Evolutionary conservation across 2,797 vertebrate genomes (phyloP), one percentile per base, ranked within the genome.

Genomic region (Anguilla anguilla): DNA sequence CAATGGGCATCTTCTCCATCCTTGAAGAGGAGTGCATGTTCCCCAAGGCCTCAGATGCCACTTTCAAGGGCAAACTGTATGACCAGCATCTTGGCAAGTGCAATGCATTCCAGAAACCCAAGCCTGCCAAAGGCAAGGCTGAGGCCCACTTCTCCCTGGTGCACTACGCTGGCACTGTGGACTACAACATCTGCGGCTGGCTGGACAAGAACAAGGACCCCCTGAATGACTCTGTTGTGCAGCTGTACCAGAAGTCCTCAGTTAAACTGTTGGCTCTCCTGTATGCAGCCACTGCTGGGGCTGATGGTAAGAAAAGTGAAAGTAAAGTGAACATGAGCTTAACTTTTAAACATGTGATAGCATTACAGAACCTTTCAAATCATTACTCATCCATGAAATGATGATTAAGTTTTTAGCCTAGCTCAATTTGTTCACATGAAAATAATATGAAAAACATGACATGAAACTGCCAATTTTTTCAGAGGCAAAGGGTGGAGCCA

Each of bases 151-250:
- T 98, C 91, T 95, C 94, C 57, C 91, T 96, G 91, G 93, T 96
- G 94, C 98, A 98, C 92, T 98, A 98, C 0, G 97, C 98, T 9
- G 97, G 98, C 0, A 98, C 95, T 0, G 97, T 98, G 89, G 97
- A 98, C 90, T 98, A 98, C 95, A 98, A 98, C 87, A 96, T 98
- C 83, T 0, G 0, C 25, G 97, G 97, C 79, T 98, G 97, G 97
- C 94, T 98, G 46, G 97, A 98, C 89, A 98, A 98, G 93, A 98
- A 98, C 93, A 98, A 98, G 92, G 98, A 98, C 82, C 97, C 97
- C 22, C 91, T 98, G 94, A 98, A 98, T 0, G 97, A 98, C 22
- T 97, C 97, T 0, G 95, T 98, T 64, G 55, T 98, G 17, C 96
- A 96, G 74, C 91, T 98, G 46, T 98, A 97, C 93, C 96, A 96